Percentiles rank a stretch among this genome's conserved stretches.
Evolutionary conservation across 2,888 invertebrate genomes (phyloP).

Genomic region (Protula sp.): DNA sequence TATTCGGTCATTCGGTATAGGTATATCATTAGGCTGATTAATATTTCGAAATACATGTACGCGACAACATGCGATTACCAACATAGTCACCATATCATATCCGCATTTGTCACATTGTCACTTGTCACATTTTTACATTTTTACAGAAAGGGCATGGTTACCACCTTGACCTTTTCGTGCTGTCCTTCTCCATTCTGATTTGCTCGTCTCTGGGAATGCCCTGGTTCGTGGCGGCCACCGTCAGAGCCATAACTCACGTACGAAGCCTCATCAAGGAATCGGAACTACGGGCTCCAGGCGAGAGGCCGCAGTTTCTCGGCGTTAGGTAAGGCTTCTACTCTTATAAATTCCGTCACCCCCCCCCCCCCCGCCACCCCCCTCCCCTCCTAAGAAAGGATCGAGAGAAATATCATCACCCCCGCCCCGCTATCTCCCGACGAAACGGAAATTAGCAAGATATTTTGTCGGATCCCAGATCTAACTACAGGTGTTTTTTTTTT

Average conservation of each 20-base stretch:
- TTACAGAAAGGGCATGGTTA: conserved; percentile 87
- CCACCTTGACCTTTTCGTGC: conserved; percentile 86
- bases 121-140: neutral
- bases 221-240: conserved; percentile 81
- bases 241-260: conserved; percentile 94
- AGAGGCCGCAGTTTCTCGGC: conserved; percentile 91
- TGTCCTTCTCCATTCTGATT: conserved; percentile 79
- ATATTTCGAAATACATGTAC: too few species aligned
- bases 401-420: too few species aligned
- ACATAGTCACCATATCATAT: too few species aligned
- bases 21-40: too few species aligned
- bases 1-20: too few species aligned
- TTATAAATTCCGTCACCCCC: neutral
- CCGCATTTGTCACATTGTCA: too few species aligned
- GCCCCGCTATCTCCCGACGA: neutral
- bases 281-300: conserved; percentile 94
- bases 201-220: conserved; percentile 91
- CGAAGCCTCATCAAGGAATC: conserved; percentile 92
- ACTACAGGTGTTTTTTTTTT: too few species aligned
- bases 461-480: too few species aligned
- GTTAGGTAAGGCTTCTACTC: conserved; percentile 60
- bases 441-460: neutral
- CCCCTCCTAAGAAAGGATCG: too few species aligned
- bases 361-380: too few species aligned
- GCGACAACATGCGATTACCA: too few species aligned